Evolutionary conservation across 2,888 invertebrate species (phyloP).

Genomic region (Hydroisotoma schaefferi): DNA sequence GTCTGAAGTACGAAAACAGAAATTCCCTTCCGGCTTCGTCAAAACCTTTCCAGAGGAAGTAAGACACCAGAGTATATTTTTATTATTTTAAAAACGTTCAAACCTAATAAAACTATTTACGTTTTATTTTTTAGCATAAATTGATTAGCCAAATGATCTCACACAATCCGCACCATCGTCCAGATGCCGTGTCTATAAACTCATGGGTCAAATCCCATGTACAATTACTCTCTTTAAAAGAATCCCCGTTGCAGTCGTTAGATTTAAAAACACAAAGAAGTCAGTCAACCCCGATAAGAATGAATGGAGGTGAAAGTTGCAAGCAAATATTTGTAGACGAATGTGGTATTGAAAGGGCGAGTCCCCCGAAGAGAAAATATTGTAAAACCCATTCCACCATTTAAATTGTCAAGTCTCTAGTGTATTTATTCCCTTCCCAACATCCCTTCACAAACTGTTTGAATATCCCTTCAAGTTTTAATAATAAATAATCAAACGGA

Average conservation of each 20-base stretch:
- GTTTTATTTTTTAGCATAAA: constrained; percentile 58
- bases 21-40: constrained; percentile 68
- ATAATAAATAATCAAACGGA: too few species aligned
- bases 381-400: background rate
- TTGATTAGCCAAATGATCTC: constrained; percentile 76
- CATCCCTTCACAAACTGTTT: too few species aligned
- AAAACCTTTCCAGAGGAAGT: constrained; percentile 68
- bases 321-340: constrained; percentile 1
- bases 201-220: constrained; percentile 25
- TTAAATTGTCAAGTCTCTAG: too few species aligned
- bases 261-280: constrained; percentile 1
- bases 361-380: background rate
- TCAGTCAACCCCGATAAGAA: constrained; percentile 1
- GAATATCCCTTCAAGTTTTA: too few species aligned
- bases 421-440: too few species aligned
- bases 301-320: background rate
- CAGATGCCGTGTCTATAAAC: constrained; percentile 52
- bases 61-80: constrained; percentile 28
- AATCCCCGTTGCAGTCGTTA: too few species aligned
- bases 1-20: constrained; percentile 62
- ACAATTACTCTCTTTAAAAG: background rate
- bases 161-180: constrained; percentile 66
- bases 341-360: background rate
- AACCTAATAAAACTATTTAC: constrained; percentile 18
- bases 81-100: background rate